Evolutionary conservation across 2,113 vertebrate genomes (phyloP).

Genomic region (Amblyornis subalaris): DNA sequence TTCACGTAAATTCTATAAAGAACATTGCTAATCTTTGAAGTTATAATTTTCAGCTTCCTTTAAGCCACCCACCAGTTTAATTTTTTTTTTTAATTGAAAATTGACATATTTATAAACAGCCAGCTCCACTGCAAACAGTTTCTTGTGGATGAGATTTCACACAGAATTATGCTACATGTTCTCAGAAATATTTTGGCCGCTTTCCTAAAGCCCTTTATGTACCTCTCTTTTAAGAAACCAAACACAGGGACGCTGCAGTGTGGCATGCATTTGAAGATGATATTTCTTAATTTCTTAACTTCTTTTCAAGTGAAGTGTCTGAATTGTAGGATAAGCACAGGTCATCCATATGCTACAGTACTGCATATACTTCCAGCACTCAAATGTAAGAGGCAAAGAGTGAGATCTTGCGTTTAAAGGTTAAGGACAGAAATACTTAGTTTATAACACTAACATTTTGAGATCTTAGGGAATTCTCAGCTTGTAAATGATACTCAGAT

Average conservation of each 20-base stretch:
- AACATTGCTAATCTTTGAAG: neutral
- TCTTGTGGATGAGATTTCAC: neutral
- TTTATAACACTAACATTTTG: neutral
- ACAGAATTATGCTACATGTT: neutral
- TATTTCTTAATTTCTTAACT: neutral
- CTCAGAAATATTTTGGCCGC: neutral
- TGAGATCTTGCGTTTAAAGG: neutral
- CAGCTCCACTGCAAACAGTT: neutral
- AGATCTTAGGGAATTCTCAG: neutral
- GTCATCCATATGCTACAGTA: neutral
- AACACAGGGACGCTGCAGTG: neutral
- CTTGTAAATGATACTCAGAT: neutral
- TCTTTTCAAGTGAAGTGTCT: neutral
- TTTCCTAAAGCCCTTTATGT: neutral
- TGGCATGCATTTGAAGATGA: neutral
- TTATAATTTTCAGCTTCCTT: neutral
- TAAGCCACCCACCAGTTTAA: neutral
- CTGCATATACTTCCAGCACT: neutral
- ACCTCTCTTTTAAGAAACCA: neutral
- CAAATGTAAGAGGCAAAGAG: neutral
- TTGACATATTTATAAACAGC: neutral
- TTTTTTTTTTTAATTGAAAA: neutral
- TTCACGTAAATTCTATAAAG: neutral
- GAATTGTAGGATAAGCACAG: neutral
- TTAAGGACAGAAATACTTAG: neutral